phyloP scores from a whole-genome alignment of 2,888 invertebrate species.

The Eupeodes luniger region DNA sequence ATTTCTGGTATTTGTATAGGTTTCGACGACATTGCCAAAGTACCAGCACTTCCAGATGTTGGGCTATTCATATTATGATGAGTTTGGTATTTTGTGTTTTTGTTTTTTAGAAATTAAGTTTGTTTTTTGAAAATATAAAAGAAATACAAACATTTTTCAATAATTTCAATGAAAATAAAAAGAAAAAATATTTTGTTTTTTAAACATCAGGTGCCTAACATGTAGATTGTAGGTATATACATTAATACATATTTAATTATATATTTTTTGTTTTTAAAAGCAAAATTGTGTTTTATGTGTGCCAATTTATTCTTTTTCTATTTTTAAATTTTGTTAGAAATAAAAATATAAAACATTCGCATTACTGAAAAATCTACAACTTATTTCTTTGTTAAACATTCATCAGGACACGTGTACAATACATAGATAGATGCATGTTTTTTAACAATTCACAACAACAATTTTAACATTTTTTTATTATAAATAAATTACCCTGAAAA shows the following conservation, averaged over 20 bases:
- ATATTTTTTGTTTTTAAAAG: slow-evolving; percentile 28
- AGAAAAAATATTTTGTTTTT: neutral
- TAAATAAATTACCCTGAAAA: slow-evolving; percentile 82
- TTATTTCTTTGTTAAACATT: neutral
- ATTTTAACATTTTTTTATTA: slow-evolving; percentile 45
- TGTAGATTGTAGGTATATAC: slow-evolving; percentile 2
- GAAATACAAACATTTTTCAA: slow-evolving; percentile 28
- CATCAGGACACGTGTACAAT: neutral
- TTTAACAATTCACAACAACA: slow-evolving; percentile 17
- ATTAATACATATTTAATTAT: no score
- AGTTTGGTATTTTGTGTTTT: slow-evolving; percentile 25
- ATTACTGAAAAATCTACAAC: slow-evolving; percentile 12
- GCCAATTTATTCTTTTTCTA: slow-evolving; percentile 46
- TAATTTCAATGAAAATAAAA: slow-evolving; percentile 44
- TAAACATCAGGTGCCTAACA: slow-evolving; percentile 45
- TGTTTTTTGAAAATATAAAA: slow-evolving; percentile 53
- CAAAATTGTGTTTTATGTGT: slow-evolving; percentile 42
- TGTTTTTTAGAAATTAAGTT: neutral
- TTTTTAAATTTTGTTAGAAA: slow-evolving; percentile 29
- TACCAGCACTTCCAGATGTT: slow-evolving; percentile 81
- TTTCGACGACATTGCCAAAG: slow-evolving; percentile 81
- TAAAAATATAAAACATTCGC: slow-evolving; percentile 46
- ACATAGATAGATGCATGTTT: slow-evolving; percentile 6
- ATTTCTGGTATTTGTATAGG: slow-evolving; percentile 84
- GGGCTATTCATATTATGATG: slow-evolving; percentile 77